Conservation (phyloP, 2,797 vertebrate genomes). For the Morelia viridis region DNA sequence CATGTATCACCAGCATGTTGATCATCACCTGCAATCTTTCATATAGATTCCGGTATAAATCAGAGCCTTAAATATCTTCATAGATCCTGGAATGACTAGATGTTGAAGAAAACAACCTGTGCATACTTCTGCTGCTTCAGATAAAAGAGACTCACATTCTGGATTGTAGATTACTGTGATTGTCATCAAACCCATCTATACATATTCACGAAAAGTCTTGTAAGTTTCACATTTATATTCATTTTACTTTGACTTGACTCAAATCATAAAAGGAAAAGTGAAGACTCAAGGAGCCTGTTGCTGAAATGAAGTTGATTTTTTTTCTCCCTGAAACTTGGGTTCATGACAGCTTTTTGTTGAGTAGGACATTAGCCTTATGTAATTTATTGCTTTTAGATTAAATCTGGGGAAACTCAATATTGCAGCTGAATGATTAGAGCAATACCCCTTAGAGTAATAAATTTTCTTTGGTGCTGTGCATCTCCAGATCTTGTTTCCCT, state of each 20-base stretch:
- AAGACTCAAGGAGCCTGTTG: conserved; percentile 75
- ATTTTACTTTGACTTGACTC: conserved; percentile 67
- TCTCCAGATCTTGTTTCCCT: conserved; percentile 89
- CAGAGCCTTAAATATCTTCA: conserved; percentile 41
- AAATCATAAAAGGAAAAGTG: conserved; percentile 70
- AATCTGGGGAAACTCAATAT: conserved; percentile 96
- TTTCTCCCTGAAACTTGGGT: conserved; percentile 73
- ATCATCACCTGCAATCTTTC: conserved; percentile 19
- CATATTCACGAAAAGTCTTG: conserved; percentile 62
- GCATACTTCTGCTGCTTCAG: conserved; percentile 9
- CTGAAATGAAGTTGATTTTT: conserved; percentile 73
- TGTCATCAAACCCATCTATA: conserved; percentile 53
- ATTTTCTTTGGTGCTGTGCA: conserved; percentile 89
- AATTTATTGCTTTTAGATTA: conserved; percentile 98
- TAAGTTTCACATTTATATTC: conserved; percentile 66
- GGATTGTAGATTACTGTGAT: conserved; percentile 56
- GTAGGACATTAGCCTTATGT: conserved; percentile 84
- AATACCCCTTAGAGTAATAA: conserved; percentile 90
- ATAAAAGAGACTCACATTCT: conserved; percentile 24
- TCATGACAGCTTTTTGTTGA: conserved; percentile 80
- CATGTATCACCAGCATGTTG: not conserved
- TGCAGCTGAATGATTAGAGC: conserved; percentile 98
- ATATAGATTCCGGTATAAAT: conserved; percentile 50
- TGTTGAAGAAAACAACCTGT: conserved; percentile 41
- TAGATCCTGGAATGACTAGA: conserved; percentile 41